A percentile compares a stretch with the other conserved stretches of the same genome.
These are phyloP conservation scores for Muscicapa comitata DNA, from an alignment of 2,797 vertebrate genomes.

Conservation along the genomic window DNA sequence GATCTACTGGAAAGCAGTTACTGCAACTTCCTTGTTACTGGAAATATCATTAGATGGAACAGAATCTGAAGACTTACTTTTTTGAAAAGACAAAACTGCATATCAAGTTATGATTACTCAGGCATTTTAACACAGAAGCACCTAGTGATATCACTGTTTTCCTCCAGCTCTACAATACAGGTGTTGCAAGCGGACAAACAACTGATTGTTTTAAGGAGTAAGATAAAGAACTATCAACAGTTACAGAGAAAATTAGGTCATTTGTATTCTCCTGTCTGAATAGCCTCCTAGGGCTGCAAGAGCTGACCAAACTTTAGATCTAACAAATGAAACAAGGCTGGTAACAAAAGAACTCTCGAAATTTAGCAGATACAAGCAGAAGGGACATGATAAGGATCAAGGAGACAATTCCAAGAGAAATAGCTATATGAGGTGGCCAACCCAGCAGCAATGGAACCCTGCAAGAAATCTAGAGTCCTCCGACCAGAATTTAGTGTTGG, in stretches of 20 bases:
- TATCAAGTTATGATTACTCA: neutral
- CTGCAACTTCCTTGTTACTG: neutral
- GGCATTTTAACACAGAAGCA: neutral
- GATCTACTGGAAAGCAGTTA: neutral
- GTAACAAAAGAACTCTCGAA: neutral
- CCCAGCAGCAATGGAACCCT: neutral
- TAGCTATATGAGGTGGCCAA: neutral
- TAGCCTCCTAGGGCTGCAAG: rapidly evolving
- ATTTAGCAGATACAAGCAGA: rapidly evolving
- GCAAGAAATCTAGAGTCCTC: neutral
- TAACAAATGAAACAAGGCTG: neutral
- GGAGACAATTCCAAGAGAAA: neutral
- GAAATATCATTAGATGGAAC: neutral
- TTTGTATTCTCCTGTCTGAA: neutral
- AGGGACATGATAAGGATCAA: neutral
- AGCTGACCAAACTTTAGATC: neutral
- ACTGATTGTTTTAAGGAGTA: neutral
- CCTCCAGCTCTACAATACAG: neutral
- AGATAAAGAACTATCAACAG: neutral
- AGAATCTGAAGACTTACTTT: neutral
- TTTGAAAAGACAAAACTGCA: neutral
- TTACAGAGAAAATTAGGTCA: neutral
- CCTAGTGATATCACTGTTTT: neutral
- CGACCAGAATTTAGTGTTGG: neutral
- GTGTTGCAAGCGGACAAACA: neutral